These are phyloP conservation scores for Hydrochoerus hydrochaeris DNA, from an alignment of 2,113 vertebrate genomes.

Conservation along the genomic window DNA sequence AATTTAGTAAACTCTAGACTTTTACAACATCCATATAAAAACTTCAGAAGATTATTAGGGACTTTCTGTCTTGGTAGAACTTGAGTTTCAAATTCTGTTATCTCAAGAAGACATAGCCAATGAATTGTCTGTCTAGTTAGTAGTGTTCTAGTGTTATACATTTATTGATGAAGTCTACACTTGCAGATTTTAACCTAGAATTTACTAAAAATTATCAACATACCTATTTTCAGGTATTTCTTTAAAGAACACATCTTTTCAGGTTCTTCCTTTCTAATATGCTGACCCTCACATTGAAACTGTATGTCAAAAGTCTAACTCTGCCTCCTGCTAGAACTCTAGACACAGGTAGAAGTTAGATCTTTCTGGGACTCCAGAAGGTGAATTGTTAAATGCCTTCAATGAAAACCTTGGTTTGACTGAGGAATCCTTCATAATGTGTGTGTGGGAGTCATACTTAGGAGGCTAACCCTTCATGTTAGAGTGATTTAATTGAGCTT, in stretches of 20 bases:
- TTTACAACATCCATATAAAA: neutral
- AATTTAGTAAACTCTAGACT: neutral
- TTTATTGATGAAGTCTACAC: rapidly evolving
- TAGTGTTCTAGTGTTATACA: neutral
- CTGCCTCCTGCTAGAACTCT: neutral
- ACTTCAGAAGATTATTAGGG: neutral
- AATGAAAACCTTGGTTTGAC: neutral
- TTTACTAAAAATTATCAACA: neutral
- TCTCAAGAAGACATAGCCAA: neutral
- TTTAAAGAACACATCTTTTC: neutral
- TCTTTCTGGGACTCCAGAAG: neutral
- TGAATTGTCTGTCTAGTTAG: neutral
- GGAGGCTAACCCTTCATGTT: neutral
- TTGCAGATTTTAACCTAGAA: neutral
- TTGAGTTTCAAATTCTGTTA: neutral
- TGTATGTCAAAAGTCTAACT: neutral
- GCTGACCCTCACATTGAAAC: neutral
- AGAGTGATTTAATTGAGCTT: neutral
- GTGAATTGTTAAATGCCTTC: neutral
- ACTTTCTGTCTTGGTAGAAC: too few relatives aligned
- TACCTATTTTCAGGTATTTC: neutral
- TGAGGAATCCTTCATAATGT: neutral
- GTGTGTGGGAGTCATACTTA: neutral
- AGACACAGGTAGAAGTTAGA: neutral
- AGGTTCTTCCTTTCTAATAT: neutral